Conservation (phyloP, 2,888 invertebrate genomes). For the Caenorhabditis sp. region DNA sequence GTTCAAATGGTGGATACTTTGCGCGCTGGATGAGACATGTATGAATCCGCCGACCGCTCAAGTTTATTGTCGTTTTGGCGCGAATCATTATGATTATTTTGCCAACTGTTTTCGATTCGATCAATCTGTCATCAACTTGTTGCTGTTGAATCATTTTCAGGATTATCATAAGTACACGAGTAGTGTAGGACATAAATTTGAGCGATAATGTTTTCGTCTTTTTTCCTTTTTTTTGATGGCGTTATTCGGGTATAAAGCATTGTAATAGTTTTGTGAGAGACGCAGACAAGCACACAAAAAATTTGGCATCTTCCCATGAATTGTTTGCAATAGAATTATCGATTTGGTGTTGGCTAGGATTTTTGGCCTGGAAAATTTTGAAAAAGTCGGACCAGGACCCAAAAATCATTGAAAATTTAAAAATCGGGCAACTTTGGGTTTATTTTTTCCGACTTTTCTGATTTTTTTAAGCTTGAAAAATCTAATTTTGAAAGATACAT, state of each 20-base stretch:
- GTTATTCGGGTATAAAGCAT: neutral
- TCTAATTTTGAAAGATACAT: no score
- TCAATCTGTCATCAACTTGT: slow-evolving; percentile 15
- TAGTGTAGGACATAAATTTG: neutral
- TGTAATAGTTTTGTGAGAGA: no score
- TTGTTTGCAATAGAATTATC: no score
- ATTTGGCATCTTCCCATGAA: neutral
- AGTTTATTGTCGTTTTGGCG: slow-evolving; percentile 9
- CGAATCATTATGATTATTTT: slow-evolving; percentile 6
- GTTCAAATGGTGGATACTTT: slow-evolving; percentile 23
- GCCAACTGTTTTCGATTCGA: slow-evolving; percentile 21
- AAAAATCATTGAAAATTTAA: no score
- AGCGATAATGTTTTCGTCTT: no score
- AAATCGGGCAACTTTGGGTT: no score
- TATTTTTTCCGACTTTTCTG: no score
- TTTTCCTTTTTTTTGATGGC: no score
- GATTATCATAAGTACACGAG: slow-evolving; percentile 7
- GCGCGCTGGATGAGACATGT: slow-evolving; percentile 17
- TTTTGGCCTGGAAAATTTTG: neutral
- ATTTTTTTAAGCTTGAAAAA: no score
- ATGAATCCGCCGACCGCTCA: slow-evolving; percentile 16
- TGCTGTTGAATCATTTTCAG: slow-evolving; percentile 11
- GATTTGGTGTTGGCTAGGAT: no score
- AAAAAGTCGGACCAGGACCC: no score
- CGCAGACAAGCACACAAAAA: no score